Evolutionary conservation across 2,113 vertebrate genomes (phyloP).

Genomic region (Micronycteris hirsuta): DNA sequence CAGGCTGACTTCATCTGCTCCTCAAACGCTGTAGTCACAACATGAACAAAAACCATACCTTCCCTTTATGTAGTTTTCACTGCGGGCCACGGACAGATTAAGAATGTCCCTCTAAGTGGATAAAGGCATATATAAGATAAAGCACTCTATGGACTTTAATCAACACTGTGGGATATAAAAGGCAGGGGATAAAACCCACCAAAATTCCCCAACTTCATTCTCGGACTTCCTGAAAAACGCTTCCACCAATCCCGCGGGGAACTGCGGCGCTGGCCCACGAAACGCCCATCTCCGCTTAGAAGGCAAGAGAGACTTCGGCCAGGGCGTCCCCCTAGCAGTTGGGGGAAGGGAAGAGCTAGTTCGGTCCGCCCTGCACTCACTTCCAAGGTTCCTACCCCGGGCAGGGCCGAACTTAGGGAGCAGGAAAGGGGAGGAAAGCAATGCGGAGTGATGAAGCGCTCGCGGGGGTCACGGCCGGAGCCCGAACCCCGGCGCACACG

Average conservation of each 20-base stretch:
- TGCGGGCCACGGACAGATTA: background rate
- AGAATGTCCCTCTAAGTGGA: background rate
- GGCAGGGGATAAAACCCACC: background rate
- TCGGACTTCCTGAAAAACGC: too few relatives aligned
- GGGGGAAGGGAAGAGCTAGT: background rate
- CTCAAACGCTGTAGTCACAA: background rate
- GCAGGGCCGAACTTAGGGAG: background rate
- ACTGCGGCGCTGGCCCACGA: background rate
- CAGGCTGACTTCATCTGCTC: background rate
- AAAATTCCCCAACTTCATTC: too few relatives aligned
- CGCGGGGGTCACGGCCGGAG: background rate
- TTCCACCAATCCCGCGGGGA: too few relatives aligned
- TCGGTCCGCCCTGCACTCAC: background rate
- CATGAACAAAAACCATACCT: background rate
- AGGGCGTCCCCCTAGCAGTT: background rate
- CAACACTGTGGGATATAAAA: background rate
- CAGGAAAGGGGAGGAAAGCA: too few relatives aligned
- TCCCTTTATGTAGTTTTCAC: background rate
- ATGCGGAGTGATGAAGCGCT: background rate
- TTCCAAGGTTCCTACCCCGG: background rate
- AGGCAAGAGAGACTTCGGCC: background rate
- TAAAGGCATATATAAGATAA: background rate
- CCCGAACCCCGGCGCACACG: background rate
- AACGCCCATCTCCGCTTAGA: too few relatives aligned
- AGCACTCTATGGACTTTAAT: background rate